phyloP scores from a whole-genome alignment of 2,113 vertebrate species.

The Sphyrna mokarran region DNA sequence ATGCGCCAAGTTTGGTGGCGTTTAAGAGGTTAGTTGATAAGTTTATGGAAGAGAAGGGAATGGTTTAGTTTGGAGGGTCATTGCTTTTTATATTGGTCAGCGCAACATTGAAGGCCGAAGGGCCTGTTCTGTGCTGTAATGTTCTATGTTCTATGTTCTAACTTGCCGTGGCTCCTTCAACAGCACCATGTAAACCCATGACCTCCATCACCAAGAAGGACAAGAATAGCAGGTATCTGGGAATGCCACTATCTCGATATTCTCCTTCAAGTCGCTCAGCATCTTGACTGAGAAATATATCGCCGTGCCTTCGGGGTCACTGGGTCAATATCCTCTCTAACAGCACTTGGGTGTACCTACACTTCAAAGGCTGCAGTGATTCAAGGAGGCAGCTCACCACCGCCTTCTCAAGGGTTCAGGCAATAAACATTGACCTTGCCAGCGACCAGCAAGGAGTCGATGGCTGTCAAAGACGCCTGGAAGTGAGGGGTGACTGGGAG shows the following conservation, averaged over 20 bases:
- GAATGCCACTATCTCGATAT: background rate
- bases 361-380: background rate
- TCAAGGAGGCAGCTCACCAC: background rate
- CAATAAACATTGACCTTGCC: background rate
- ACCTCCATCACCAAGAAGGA: background rate
- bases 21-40: too few species aligned
- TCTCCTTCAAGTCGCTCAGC: background rate
- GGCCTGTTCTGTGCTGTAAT: too few species aligned
- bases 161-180: too few species aligned
- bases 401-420: background rate
- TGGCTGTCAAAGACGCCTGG: background rate
- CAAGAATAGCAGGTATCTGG: too few species aligned
- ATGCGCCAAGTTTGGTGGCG: too few species aligned
- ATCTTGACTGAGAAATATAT: background rate
- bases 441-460: background rate
- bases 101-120: too few species aligned
- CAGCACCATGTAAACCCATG: too few species aligned
- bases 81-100: too few species aligned
- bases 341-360: background rate
- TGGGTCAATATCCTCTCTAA: background rate
- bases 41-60: too few species aligned
- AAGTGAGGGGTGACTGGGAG: background rate
- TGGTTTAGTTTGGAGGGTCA: too few species aligned
- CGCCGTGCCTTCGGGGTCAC: background rate
- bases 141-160: too few species aligned